phyloP scores from a whole-genome alignment of 2,888 invertebrate genomes.

The Drosophila buzzatii region DNA sequence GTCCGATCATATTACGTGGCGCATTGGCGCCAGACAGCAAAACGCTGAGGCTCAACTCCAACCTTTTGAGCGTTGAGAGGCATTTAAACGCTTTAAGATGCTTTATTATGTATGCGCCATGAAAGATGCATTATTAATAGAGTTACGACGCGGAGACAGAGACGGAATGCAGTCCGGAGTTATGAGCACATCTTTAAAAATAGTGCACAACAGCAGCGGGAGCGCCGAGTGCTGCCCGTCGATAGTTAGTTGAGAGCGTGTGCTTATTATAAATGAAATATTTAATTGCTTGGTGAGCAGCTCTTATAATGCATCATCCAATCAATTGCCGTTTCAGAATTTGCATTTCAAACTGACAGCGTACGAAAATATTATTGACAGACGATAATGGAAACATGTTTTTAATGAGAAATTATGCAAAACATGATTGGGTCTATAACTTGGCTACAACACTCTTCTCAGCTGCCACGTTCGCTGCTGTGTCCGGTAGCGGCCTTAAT shows the following conservation, averaged over 20 bases:
- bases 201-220: constrained; percentile 67
- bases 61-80: constrained; percentile 37
- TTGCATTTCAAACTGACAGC: constrained; percentile 64
- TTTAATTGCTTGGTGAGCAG: constrained; percentile 37
- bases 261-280: constrained; percentile 68
- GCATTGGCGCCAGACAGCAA: constrained; percentile 51
- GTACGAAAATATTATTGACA: constrained; percentile 68
- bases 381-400: constrained; percentile 79
- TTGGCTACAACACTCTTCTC: constrained; percentile 35
- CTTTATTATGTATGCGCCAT: constrained; percentile 63
- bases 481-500: constrained; percentile 79
- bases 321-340: constrained; percentile 55
- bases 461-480: constrained; percentile 21
- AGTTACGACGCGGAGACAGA: constrained; percentile 4
- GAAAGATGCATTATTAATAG: constrained; percentile 73
- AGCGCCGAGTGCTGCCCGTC: constrained; percentile 42
- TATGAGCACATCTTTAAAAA: constrained; percentile 81
- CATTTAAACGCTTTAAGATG: constrained; percentile 58
- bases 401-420: constrained; percentile 80
- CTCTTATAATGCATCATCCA: constrained; percentile 51
- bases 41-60: constrained; percentile 29
- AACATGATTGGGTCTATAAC: constrained; percentile 25
- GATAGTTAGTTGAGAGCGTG: constrained; percentile 59
- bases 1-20: constrained; percentile 60
- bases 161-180: constrained; percentile 1